Base-by-base conservation (phyloP, 1,140 invertebrate species). In the Coptotermes formosanus region DNA sequence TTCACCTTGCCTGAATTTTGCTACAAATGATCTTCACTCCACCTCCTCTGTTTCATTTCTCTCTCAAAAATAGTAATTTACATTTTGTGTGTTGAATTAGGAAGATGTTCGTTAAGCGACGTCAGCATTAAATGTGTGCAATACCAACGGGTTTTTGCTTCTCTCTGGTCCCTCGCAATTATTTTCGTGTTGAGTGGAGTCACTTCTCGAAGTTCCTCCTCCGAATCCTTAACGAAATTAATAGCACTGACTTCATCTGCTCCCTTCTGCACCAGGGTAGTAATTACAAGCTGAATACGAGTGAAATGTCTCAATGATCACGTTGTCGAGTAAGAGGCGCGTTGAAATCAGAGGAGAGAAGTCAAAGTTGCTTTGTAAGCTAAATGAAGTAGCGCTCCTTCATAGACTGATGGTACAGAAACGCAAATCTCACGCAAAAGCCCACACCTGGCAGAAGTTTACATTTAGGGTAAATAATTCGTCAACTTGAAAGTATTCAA, bases 361-460 rank as follows among this genome's bases (percentile, higher is more conserved):
- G n/a, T 75, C 25, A 75, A 75, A n/a, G 64, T 75, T 75, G 64
- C 64, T 75, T 75, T 75, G 64, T 75, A 75, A 75, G 64, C 64
- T 75, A 75, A 75, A 75, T 75, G 64, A 75, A 75, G n/a, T 7
- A 75, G 64, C 30, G 6, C n/a, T n/a, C 25, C 64, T 75, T 75
- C 9, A 64, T 64, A 23, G 59, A 14, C 59, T 64, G 19, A 64
- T 64, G 64, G 64, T 7, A 75, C 25, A 75, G 64, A n/a, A 11
- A 30, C 64, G n/a, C 25, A 75, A 75, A 75, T 11, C 30, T 75
- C 64, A n/a, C 14, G 64, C 64, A 75, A n/a, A 75, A 75, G 64
- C 0, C 64, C 64, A 75, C 64, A 75, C n/a, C n/a, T 30, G 64
- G 19, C 52, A 55, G 12, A 55, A 55, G 19, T 19, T 19, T 55